Percentiles rank a stretch among this genome's conserved stretches.
phyloP scores from a whole-genome alignment of 2,113 vertebrate genomes.

The Indicator indicator region DNA sequence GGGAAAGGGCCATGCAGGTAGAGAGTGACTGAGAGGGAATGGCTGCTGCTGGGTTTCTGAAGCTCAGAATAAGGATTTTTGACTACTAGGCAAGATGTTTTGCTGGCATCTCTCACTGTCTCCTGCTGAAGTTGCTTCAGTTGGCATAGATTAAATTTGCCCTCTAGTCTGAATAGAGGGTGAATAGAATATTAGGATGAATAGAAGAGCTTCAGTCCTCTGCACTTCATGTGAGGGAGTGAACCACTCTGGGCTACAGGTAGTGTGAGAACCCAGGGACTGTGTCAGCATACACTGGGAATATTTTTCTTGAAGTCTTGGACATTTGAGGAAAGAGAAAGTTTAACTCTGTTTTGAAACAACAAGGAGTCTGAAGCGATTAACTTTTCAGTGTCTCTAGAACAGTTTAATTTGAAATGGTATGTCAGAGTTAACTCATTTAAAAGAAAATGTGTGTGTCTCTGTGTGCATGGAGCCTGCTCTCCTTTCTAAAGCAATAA shows the following conservation, averaged over 20 bases:
- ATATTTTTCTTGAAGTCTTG: not conserved
- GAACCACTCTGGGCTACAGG: not conserved
- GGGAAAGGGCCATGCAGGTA: not conserved
- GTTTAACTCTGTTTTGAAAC: not conserved
- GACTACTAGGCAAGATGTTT: not conserved
- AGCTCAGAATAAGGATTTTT: not conserved
- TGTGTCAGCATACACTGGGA: not conserved
- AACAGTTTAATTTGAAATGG: not conserved
- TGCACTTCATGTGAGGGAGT: not conserved
- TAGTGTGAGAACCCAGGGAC: rapidly evolving
- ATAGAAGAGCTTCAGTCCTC: not conserved
- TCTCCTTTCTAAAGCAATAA: not conserved
- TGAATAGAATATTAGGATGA: no score
- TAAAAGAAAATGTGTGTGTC: not conserved
- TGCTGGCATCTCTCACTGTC: not conserved
- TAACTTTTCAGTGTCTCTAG: not conserved
- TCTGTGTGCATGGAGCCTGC: not conserved
- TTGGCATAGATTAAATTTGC: not conserved
- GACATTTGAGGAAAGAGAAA: not conserved
- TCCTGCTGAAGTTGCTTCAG: not conserved
- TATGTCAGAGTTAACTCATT: not conserved
- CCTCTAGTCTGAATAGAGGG: not conserved
- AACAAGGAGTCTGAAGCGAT: not conserved
- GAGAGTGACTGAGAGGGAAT: not conserved
- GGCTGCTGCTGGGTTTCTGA: not conserved